A percentile compares a stretch with the other conserved stretches of the same genome.
phyloP scores from a whole-genome alignment of 2,113 vertebrate species.

The Orcinus orca region DNA sequence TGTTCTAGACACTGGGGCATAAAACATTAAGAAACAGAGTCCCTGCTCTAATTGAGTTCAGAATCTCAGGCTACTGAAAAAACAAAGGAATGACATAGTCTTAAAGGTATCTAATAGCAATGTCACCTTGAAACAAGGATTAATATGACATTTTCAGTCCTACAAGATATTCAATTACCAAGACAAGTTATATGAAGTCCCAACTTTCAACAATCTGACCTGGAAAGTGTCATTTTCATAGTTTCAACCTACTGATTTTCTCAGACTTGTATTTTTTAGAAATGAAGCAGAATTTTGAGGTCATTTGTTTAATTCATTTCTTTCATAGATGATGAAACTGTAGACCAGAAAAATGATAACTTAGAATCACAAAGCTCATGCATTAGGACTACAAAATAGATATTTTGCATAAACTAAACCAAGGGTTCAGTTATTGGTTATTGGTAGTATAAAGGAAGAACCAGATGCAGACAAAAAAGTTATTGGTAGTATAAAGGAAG shows the following conservation, averaged over 20 bases:
- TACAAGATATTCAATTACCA: background rate
- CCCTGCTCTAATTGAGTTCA: background rate
- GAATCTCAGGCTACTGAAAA: background rate
- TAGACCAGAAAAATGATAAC: background rate
- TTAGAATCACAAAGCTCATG: background rate
- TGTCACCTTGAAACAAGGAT: background rate
- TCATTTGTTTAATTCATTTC: background rate
- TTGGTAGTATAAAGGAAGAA: background rate
- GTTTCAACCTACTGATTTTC: background rate
- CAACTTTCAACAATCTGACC: background rate
- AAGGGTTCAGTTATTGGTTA: background rate
- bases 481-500: background rate
- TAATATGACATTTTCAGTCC: background rate
- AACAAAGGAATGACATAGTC: background rate
- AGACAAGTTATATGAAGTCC: background rate
- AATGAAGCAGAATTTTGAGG: background rate
- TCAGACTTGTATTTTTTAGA: background rate
- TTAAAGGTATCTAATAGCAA: background rate
- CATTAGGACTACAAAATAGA: background rate
- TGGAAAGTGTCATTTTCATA: background rate
- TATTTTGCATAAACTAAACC: background rate
- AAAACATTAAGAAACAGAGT: background rate
- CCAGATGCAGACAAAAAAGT: background rate
- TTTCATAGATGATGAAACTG: background rate
- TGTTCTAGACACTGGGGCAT: conserved; percentile 14